Percentiles rank a stretch among this genome's conserved stretches.
Conservation (phyloP, 2,113 vertebrate genomes). For the Corythoichthys haematopterus region DNA sequence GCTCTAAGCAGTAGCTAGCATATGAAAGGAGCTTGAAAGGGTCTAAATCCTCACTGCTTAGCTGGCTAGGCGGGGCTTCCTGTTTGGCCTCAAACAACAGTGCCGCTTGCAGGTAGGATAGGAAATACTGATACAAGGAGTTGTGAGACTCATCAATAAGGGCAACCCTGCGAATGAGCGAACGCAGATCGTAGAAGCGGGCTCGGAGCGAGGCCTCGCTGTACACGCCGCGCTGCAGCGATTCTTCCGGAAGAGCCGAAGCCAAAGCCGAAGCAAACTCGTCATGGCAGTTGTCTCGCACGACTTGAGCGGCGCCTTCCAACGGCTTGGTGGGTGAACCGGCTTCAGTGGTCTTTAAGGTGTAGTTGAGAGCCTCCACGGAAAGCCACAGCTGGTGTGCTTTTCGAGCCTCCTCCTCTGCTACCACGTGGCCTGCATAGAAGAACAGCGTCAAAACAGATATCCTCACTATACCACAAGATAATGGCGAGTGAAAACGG, state of each 20-base stretch:
- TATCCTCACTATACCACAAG: too few species aligned
- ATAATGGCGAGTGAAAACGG: too few species aligned
- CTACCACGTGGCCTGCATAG: constrained; percentile 79
- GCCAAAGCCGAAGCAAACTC: constrained; percentile 82
- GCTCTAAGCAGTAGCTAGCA: constrained; percentile 89
- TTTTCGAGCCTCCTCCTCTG: constrained; percentile 87
- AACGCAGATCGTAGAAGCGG: constrained; percentile 81
- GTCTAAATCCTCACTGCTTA: constrained; percentile 78
- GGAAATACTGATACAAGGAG: constrained; percentile 93
- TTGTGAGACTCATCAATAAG: constrained; percentile 90
- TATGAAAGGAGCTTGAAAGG: constrained; percentile 89
- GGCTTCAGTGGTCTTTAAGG: constrained; percentile 73
- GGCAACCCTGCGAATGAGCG: constrained; percentile 82
- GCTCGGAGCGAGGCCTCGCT: constrained; percentile 86
- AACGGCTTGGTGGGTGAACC: constrained; percentile 79
- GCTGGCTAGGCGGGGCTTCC: constrained; percentile 77
- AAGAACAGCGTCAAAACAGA: neutral
- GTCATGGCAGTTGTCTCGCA: constrained; percentile 74
- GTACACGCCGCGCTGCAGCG: constrained; percentile 84
- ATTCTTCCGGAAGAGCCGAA: constrained; percentile 78
- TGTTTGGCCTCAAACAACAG: constrained; percentile 81
- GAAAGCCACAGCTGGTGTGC: constrained; percentile 96
- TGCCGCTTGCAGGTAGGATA: constrained; percentile 90
- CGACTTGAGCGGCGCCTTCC: constrained; percentile 72
- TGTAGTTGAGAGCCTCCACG: constrained; percentile 83